Percentiles rank a stretch among this genome's conserved stretches.
phyloP scores from a whole-genome alignment of 2,113 vertebrate genomes.

The Mirounga angustirostris region DNA sequence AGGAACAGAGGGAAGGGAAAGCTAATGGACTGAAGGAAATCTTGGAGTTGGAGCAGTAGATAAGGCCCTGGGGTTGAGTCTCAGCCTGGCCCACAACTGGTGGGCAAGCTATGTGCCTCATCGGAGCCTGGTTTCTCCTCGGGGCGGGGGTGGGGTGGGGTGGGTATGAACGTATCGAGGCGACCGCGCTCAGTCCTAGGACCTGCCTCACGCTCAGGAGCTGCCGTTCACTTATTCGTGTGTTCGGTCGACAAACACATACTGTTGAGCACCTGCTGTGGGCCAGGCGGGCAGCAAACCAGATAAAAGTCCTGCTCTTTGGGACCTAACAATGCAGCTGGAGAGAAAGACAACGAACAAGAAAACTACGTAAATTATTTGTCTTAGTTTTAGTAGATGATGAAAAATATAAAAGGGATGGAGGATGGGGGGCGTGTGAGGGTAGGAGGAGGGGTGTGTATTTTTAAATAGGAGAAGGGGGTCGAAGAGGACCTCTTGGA shows the following conservation, averaged over 20 bases:
- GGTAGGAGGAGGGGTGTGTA: background rate
- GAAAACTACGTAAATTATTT: background rate
- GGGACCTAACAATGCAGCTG: too few species aligned
- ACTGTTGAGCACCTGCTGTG: background rate
- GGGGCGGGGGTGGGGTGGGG: too few species aligned
- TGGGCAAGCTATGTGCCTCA: background rate
- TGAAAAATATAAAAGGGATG: background rate
- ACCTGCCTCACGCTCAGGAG: background rate
- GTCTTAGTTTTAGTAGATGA: background rate
- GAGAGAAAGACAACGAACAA: background rate
- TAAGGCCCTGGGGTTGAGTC: too few species aligned
- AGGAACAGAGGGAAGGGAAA: background rate
- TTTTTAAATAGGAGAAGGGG: background rate
- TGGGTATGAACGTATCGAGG: too few species aligned
- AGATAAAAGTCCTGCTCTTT: background rate
- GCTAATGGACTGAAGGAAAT: background rate
- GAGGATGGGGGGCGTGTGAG: too few species aligned
- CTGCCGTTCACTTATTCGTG: background rate
- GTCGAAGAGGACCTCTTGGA: background rate
- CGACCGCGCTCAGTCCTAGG: rapidly evolving
- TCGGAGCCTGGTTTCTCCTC: background rate
- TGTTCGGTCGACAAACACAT: background rate
- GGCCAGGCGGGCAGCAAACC: background rate
- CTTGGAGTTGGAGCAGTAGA: background rate
- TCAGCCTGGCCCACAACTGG: background rate